Evolutionary conservation across 2,888 invertebrate species (phyloP).

Genomic region (Drosophila nigritarsus): DNA sequence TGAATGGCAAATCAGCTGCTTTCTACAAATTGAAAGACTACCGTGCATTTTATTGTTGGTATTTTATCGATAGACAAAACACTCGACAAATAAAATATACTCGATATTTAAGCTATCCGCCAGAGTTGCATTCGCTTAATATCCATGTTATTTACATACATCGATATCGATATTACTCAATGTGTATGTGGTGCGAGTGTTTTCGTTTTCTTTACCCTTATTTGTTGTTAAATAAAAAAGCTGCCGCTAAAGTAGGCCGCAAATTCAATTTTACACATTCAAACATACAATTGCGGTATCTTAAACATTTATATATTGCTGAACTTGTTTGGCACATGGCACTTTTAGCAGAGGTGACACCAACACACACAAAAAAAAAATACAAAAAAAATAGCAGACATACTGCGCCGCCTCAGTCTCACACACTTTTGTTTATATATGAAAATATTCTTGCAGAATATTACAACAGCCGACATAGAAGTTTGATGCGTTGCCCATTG

Average conservation of each 20-base stretch:
- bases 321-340: slow-evolving; percentile 17
- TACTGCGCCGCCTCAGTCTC: slow-evolving; percentile 42
- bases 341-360: slow-evolving; percentile 11
- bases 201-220: slow-evolving; percentile 52
- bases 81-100: neutral
- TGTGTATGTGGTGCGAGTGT: slow-evolving; percentile 63
- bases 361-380: slow-evolving; percentile 29
- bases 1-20: slow-evolving; percentile 62
- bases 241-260: slow-evolving; percentile 1
- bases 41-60: neutral
- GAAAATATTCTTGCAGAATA: slow-evolving; percentile 29
- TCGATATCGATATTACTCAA: slow-evolving; percentile 55
- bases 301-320: slow-evolving; percentile 13
- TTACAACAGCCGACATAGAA: slow-evolving; percentile 15
- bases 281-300: neutral
- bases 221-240: slow-evolving; percentile 48
- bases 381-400: slow-evolving; percentile 30
- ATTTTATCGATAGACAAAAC: slow-evolving; percentile 4
- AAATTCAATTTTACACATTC: neutral
- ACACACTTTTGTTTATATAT: slow-evolving; percentile 46
- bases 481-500: slow-evolving; percentile 45
- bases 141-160: slow-evolving; percentile 46
- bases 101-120: neutral
- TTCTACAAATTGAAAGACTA: neutral
- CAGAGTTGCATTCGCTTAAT: slow-evolving; percentile 39